Base-by-base conservation (phyloP, 2,113 vertebrate species). In the Phrynosoma blainvillii region DNA sequence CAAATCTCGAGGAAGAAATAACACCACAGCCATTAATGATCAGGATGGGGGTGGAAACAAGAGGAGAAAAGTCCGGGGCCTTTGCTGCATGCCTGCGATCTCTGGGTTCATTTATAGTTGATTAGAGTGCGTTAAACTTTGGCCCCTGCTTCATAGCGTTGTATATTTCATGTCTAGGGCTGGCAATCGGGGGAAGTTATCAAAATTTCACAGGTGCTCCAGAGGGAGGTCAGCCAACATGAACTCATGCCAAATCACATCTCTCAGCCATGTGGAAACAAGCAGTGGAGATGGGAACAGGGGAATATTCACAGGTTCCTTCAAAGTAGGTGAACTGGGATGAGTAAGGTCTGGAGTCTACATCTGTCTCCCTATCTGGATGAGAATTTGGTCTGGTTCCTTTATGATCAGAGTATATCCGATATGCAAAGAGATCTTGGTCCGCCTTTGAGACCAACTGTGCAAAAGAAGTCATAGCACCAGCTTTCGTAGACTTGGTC, bases 81-180 rank as follows among this genome's bases (percentile, higher is more conserved):
- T 95, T 94, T 52, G 92, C 89, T 87, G 78, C 82, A 73, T 84
- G 87, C 77, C 83, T 83, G 84, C 79, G 91, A 95, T 92, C 93
- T 93, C 20, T 1, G 71, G 79, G 92, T 93, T 96, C 93, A 94
- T 96, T 96, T 93, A 93, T 88, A 91, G 86, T 93, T 96, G 95
- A 96, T 97, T 96, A 95, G 92, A 94, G 92, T 56, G n/a, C 94
- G 94, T 96, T 96, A 97, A 96, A 96, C 96, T 96, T 93, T 94
- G 94, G 0, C n/a, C 93, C 91, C 92, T 7, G n/a, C 25, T 88
- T 92, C 93, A 30, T 92, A 93, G 18, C 95, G 88, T 88, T 96
- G 92, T 91, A 32, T 94, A 91, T 95, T 95, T 92, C 92, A 93
- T 91, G 86, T 1, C 74, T 93, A 87, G 89, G 93, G 87, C 88